These are phyloP conservation scores for Pseudomugil gertrudae DNA, from an alignment of 2,797 vertebrate genomes.

Conservation along the genomic window DNA sequence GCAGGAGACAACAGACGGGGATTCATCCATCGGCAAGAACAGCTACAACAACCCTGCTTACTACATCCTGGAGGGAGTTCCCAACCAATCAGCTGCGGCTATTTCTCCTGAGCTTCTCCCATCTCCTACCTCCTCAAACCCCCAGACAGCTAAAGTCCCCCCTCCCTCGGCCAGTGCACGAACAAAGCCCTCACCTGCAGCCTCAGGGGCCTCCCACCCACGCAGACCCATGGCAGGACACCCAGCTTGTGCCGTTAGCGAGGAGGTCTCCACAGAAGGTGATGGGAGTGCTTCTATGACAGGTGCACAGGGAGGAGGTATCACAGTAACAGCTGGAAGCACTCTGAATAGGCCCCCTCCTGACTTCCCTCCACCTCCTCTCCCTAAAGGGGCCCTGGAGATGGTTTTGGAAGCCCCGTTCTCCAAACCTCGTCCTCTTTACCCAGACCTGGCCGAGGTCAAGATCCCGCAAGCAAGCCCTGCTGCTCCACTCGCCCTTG, in stretches of 20 bases:
- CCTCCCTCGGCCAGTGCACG: slow-evolving; percentile 70
- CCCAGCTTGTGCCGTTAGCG: slow-evolving; percentile 72
- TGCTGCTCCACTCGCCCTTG: slow-evolving; percentile 34
- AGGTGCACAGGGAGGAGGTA: slow-evolving; percentile 44
- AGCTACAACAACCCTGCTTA: slow-evolving; percentile 98
- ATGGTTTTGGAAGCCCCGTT: slow-evolving; percentile 78
- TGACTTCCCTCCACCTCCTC: slow-evolving; percentile 92
- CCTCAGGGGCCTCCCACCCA: slow-evolving; percentile 40
- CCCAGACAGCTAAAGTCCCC: slow-evolving; percentile 68
- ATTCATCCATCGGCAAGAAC: slow-evolving; percentile 86
- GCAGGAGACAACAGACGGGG: slow-evolving; percentile 81
- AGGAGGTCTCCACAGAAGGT: slow-evolving; percentile 88
- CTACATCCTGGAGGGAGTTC: slow-evolving; percentile 95
- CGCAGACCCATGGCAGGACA: slow-evolving; percentile 63
- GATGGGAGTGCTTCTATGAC: slow-evolving; percentile 67
- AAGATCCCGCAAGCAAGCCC: slow-evolving; percentile 69
- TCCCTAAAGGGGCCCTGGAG: slow-evolving; percentile 87
- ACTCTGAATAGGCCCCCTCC: slow-evolving; percentile 91
- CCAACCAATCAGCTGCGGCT: slow-evolving; percentile 88
- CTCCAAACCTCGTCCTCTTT: slow-evolving; percentile 75
- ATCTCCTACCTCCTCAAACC: slow-evolving; percentile 63
- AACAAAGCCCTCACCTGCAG: slow-evolving; percentile 80
- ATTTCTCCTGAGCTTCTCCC: slow-evolving; percentile 82
- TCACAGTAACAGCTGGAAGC: slow-evolving; percentile 48
- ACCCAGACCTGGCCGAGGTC: slow-evolving; percentile 79